phyloP scores from a whole-genome alignment of 2,888 invertebrate species.

The Agrotis puta region DNA sequence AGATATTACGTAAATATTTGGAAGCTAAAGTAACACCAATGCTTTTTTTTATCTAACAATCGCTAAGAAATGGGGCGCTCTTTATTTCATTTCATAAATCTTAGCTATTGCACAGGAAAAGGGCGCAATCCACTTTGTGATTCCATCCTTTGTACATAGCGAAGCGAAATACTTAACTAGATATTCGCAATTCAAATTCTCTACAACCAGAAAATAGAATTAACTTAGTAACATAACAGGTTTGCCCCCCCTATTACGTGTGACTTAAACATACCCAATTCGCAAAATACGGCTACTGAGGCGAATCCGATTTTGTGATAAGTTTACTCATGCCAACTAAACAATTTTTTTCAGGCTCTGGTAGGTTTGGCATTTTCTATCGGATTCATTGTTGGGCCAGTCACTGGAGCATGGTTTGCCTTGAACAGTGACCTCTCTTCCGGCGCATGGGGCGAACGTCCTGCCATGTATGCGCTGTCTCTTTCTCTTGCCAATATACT shows the following conservation, averaged over 20 bases:
- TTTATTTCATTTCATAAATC: background rate
- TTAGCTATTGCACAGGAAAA: background rate
- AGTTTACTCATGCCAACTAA: no score
- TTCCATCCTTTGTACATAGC: background rate
- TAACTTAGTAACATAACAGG: no score
- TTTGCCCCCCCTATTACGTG: no score
- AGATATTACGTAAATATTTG: slow-evolving; percentile 14
- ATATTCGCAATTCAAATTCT: background rate
- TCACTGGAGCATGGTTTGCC: slow-evolving; percentile 97
- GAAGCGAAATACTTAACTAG: background rate
- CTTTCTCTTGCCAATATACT: slow-evolving; percentile 95
- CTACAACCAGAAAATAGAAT: no score
- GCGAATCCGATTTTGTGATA: no score
- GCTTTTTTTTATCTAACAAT: background rate
- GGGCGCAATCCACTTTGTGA: background rate
- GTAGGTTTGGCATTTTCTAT: slow-evolving; percentile 99
- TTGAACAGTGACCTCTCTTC: slow-evolving; percentile 90
- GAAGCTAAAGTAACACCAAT: no score
- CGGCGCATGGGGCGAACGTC: slow-evolving; percentile 94
- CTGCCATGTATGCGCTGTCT: slow-evolving; percentile 94
- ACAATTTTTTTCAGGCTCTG: slow-evolving; percentile 96
- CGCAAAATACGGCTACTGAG: no score
- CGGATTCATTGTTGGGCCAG: slow-evolving; percentile 98
- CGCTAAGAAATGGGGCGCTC: background rate
- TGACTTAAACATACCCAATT: no score